Evolutionary conservation across 1,140 invertebrate genomes (phyloP), one percentile per base, ranked within the genome.

Genomic region (Drosophila sturtevanti): DNA sequence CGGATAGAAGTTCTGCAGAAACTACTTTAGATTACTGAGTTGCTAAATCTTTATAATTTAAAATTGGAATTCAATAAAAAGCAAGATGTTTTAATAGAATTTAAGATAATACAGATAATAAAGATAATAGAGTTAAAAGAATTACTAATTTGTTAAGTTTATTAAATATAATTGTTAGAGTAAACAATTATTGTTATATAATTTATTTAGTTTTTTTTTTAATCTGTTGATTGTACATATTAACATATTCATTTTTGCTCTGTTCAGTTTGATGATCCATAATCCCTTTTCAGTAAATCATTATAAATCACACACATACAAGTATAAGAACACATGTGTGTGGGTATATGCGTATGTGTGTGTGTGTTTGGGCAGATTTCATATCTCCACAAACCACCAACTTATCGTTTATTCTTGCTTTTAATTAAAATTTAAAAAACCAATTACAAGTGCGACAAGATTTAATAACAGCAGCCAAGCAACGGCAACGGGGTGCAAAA

Each of bases 381-480:
- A 48, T 48, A 10, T 48, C 41, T 48, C 41, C 16, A 56, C 27
- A 31, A 56, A 56, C 27, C 27, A 34, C n/a, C 54, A 81, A 81
- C 72, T 63, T 82, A 74, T 82, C 76, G 68, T 84, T 79, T 72
- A 62, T 75, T 79, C 64, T 72, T 62, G 64, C 65, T 73, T 84
- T 84, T 86, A 81, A 86, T 86, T 86, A 81, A 86, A 84, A 87
- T 68, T 86, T 68, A 75, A 86, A 81, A 75, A 78, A 87, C 60
- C 82, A 87, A 87, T 87, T 86, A 81, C 77, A 68, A 52, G 67
- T 66, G 70, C 64, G 78, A 75, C 74, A 86, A 78, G 74, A 86
- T 87, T 81, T 81, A 87, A 86, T 87, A 87, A 75, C 74, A 77
- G 22, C 62, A 70, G 21, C 51, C 60, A 51, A 37, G 35, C 62